phyloP scores from a whole-genome alignment of 2,797 vertebrate genomes.

The Thamnophis elegans region DNA sequence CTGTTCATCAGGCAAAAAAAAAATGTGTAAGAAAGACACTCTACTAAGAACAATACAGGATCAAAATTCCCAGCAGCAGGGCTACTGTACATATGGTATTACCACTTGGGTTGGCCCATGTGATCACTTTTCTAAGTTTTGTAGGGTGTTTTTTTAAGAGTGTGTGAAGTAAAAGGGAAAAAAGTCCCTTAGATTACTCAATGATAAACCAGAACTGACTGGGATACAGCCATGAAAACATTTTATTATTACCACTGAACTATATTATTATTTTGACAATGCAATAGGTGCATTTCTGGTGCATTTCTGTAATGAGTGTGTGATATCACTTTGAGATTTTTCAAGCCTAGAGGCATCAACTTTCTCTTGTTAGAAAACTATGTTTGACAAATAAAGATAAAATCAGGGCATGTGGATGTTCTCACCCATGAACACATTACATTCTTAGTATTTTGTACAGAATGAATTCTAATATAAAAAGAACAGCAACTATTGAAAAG shows the following conservation, averaged over 20 bases:
- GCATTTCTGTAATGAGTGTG: background rate
- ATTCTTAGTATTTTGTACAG: background rate
- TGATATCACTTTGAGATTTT: background rate
- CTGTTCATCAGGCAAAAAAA: conserved; percentile 20
- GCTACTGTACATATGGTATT: background rate
- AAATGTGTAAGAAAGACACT: background rate
- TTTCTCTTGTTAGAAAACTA: background rate
- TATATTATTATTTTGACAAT: background rate
- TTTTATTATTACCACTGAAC: background rate
- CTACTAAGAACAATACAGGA: background rate
- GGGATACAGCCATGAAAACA: background rate
- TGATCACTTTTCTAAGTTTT: background rate
- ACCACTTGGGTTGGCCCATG: background rate
- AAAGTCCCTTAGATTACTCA: background rate
- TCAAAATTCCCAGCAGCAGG: background rate
- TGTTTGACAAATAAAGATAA: background rate
- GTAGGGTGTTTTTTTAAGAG: background rate
- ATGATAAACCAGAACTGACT: background rate
- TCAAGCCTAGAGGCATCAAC: background rate
- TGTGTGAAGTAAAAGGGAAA: fast-evolving
- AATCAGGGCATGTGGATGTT: background rate
- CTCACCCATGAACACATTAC: background rate
- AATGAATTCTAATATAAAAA: background rate
- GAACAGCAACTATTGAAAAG: background rate
- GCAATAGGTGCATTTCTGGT: background rate